Percentiles rank a stretch among this genome's conserved stretches.
These are phyloP conservation scores for Stictocephala bisonia DNA, from an alignment of 2,888 invertebrate genomes.

Conservation along the genomic window DNA sequence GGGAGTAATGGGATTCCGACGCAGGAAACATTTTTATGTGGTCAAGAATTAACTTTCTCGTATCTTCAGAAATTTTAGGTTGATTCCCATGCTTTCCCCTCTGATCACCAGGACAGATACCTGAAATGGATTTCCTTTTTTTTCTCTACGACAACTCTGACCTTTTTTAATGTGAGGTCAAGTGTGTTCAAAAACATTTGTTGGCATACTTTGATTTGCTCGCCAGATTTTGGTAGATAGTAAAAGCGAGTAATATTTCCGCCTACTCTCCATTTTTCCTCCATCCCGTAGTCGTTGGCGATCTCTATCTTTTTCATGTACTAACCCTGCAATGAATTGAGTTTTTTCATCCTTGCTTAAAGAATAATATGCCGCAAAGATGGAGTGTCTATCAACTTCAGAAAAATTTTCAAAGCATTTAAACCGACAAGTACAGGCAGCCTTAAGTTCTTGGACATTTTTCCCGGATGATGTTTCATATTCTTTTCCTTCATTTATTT, in stretches of 20 bases:
- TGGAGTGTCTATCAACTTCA: slow-evolving; percentile 29
- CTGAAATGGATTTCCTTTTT: slow-evolving; percentile 41
- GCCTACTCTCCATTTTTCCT: slow-evolving; percentile 36
- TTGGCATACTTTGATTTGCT: slow-evolving; percentile 44
- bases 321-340: slow-evolving; percentile 43
- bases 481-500: slow-evolving; percentile 18
- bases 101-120: slow-evolving; percentile 35
- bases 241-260: slow-evolving; percentile 39
- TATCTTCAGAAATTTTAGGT: slow-evolving; percentile 18
- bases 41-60: slow-evolving; percentile 38
- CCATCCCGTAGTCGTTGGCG: slow-evolving; percentile 34
- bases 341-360: slow-evolving; percentile 30
- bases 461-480: not conserved
- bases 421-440: slow-evolving; percentile 36
- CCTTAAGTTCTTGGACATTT: slow-evolving; percentile 27
- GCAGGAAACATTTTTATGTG: slow-evolving; percentile 42
- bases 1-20: slow-evolving; percentile 36
- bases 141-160: slow-evolving; percentile 42
- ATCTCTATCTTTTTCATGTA: slow-evolving; percentile 39
- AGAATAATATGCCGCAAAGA: slow-evolving; percentile 29
- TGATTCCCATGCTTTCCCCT: slow-evolving; percentile 45
- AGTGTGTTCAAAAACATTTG: slow-evolving; percentile 37
- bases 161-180: slow-evolving; percentile 43
- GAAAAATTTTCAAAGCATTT: slow-evolving; percentile 35
- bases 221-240: slow-evolving; percentile 29